A percentile compares a stretch with the other conserved stretches of the same genome.
Conservation (phyloP, 2,797 vertebrate genomes). For the Valencia hispanica region DNA sequence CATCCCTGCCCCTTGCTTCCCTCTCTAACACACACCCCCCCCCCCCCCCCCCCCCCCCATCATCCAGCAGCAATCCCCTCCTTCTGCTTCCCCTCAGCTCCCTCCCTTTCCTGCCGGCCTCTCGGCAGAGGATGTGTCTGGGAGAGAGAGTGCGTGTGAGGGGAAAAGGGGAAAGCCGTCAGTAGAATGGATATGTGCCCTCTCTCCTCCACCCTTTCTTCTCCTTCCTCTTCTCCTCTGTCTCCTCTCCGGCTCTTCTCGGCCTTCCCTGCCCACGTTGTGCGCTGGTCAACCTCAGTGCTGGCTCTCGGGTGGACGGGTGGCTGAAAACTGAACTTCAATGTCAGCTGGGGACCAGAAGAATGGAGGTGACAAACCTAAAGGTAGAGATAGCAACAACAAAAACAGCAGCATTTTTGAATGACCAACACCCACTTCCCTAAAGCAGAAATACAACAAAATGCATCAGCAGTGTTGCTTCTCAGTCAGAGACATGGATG, state of each 20-base stretch:
- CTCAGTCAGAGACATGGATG: conserved; percentile 34
- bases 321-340: conserved; percentile 69
- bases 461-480: neutral
- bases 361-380: conserved; percentile 71
- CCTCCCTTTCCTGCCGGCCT: conserved; percentile 80
- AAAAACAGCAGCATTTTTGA: conserved; percentile 13
- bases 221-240: conserved; percentile 25
- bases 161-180: conserved; percentile 60
- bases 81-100: conserved; percentile 29
- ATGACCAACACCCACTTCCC: conserved; percentile 53
- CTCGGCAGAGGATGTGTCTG: conserved; percentile 80
- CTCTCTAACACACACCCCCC: no score
- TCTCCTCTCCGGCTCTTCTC: conserved; percentile 30
- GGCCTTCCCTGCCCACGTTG: conserved; percentile 35
- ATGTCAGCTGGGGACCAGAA: conserved; percentile 79
- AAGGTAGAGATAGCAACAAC: conserved; percentile 70
- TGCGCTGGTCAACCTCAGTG: conserved; percentile 33
- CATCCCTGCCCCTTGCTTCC: conserved; percentile 21
- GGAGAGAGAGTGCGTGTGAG: conserved; percentile 54
- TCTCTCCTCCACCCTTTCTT: conserved; percentile 58
- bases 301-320: conserved; percentile 52
- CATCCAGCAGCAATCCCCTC: conserved; percentile 15
- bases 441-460: conserved; percentile 20
- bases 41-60: neutral
- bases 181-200: conserved; percentile 72